These are phyloP conservation scores for Himalopsyche tibetana DNA, from an alignment of 2,888 invertebrate genomes.

Conservation along the genomic window DNA sequence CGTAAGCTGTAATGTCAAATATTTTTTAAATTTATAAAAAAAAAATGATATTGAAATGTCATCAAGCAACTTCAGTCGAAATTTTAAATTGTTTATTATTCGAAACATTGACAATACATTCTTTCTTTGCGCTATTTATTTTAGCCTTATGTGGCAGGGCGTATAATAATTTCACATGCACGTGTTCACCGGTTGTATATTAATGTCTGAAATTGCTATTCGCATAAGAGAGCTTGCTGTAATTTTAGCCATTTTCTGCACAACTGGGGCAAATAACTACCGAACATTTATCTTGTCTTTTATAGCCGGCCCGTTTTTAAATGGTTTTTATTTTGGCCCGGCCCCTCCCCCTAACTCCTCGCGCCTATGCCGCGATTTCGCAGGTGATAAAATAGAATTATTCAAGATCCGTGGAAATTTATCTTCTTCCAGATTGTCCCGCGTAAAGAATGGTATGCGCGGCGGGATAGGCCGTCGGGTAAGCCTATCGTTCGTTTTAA, in stretches of 20 bases:
- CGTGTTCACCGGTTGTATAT: background rate
- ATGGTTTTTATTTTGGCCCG: background rate
- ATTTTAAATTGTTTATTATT: no score
- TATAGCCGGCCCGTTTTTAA: slow-evolving; percentile 40
- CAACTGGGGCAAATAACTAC: slow-evolving; percentile 26
- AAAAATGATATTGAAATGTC: no score
- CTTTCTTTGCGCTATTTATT: no score
- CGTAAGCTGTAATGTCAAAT: no score
- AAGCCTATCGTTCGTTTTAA: background rate
- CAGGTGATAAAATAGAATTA: slow-evolving; percentile 54
- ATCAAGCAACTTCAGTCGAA: no score
- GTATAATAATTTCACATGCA: background rate
- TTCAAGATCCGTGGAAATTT: slow-evolving; percentile 45
- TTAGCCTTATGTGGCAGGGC: no score
- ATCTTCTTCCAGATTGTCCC: slow-evolving; percentile 43
- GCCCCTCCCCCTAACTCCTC: background rate
- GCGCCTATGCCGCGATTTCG: slow-evolving; percentile 41
- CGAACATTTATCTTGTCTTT: background rate
- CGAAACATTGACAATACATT: no score
- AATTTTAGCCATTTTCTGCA: background rate
- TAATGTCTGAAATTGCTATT: background rate
- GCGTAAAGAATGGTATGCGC: no score
- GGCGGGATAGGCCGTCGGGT: background rate
- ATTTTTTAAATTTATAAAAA: no score
- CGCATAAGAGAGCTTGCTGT: background rate